A percentile compares a stretch with the other conserved stretches of the same genome.
phyloP scores from a whole-genome alignment of 2,113 vertebrate genomes.

The Fregetta grallaria region DNA sequence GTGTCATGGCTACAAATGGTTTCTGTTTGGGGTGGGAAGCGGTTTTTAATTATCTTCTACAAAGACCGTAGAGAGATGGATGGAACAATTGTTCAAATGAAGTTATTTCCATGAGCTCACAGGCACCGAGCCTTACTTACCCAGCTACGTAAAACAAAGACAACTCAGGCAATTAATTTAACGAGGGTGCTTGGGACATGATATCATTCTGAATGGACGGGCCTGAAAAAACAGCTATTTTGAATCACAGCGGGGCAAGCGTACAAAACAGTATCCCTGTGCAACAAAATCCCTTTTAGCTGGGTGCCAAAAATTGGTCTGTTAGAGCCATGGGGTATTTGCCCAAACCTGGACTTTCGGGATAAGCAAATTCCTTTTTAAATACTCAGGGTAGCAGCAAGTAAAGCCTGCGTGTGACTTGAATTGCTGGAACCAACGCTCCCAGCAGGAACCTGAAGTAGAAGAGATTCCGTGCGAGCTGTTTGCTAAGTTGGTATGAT shows the following conservation, averaged over 20 bases:
- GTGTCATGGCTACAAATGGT: not conserved
- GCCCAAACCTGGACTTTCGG: not conserved
- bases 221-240: conserved; percentile 35
- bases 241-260: not conserved
- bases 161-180: conserved; percentile 34
- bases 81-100: not conserved
- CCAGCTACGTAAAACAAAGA: not conserved
- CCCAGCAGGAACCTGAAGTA: not conserved
- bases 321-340: not conserved
- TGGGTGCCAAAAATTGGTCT: not conserved
- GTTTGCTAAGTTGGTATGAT: not conserved
- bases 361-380: conserved; percentile 8
- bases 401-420: not conserved
- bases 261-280: not conserved
- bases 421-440: not conserved
- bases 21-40: not conserved
- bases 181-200: not conserved
- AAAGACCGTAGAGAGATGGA: not conserved
- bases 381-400: not conserved
- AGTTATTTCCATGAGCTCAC: conserved; percentile 32
- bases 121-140: not conserved
- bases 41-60: not conserved
- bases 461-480: not conserved
- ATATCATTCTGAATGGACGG: not conserved
- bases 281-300: not conserved